phyloP scores from a whole-genome alignment of 2,113 vertebrate genomes.

The Anas platyrhynchos region DNA sequence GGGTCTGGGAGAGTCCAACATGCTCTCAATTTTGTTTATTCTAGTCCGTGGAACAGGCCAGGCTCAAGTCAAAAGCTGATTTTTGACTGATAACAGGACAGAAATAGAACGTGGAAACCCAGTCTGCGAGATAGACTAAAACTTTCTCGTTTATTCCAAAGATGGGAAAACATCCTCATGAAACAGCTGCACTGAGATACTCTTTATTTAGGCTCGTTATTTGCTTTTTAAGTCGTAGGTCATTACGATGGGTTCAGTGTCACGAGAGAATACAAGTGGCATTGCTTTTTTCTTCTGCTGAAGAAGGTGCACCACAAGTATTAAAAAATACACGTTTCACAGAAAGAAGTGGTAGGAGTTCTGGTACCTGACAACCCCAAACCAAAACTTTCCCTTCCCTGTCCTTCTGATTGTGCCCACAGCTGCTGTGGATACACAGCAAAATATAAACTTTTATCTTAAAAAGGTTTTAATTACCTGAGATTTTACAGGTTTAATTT shows the following conservation, averaged over 20 bases:
- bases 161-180: neutral
- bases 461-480: conserved; percentile 31
- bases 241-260: neutral
- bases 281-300: neutral
- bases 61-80: neutral
- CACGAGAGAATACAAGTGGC: neutral
- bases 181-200: neutral
- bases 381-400: neutral
- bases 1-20: rapidly evolving
- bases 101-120: neutral
- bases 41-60: neutral
- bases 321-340: neutral
- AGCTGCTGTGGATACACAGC: neutral
- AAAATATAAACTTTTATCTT: neutral
- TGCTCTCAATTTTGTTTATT: neutral
- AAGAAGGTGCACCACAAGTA: neutral
- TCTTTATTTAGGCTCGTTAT: neutral
- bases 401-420: neutral
- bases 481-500: neutral
- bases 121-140: neutral
- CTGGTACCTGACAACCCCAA: neutral
- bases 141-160: neutral
- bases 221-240: neutral
- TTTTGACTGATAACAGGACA: neutral
- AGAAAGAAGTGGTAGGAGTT: neutral